Percentiles rank a stretch among this genome's conserved stretches.
phyloP scores from a whole-genome alignment of 1,140 invertebrate genomes.

The Globodera ellingtonae region DNA sequence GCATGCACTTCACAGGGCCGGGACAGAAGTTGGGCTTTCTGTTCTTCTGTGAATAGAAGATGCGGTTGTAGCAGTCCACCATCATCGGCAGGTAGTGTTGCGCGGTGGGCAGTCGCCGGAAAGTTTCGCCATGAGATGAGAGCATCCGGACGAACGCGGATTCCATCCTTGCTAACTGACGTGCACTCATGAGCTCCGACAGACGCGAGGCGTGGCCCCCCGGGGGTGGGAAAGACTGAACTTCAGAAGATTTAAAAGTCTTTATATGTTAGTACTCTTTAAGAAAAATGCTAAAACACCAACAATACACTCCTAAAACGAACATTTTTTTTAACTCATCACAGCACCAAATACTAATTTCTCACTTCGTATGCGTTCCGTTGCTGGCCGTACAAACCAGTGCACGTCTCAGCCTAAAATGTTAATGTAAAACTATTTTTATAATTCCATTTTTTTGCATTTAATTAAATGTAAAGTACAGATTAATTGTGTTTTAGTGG shows the following conservation, averaged over 20 bases:
- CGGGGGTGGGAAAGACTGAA: neutral
- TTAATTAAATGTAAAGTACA: too few species aligned
- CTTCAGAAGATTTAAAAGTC: neutral
- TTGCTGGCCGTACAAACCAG: neutral
- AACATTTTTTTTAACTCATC: neutral
- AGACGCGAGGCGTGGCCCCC: constrained; percentile 16
- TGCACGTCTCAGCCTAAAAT: neutral
- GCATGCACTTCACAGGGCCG: constrained; percentile 41
- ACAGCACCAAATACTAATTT: neutral
- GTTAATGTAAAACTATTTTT: too few species aligned
- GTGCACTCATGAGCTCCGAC: constrained; percentile 28
- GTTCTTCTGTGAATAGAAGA: constrained; percentile 49
- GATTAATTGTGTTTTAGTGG: too few species aligned
- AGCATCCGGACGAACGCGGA: constrained; percentile 39
- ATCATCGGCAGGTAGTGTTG: constrained; percentile 53
- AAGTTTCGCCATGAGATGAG: constrained; percentile 29
- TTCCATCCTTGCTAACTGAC: constrained; percentile 31
- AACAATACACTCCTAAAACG: too few species aligned
- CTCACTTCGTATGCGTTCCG: constrained; percentile 14
- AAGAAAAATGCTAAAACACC: too few species aligned
- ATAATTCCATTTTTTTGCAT: too few species aligned
- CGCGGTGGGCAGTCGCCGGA: constrained; percentile 40
- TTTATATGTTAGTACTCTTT: too few species aligned
- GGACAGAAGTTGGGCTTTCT: constrained; percentile 43
- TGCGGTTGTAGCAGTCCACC: constrained; percentile 55